A percentile compares a stretch with the other conserved stretches of the same genome.
Evolutionary conservation across 1,140 invertebrate species (phyloP).

Genomic region (Dendrolimus punctatus): DNA sequence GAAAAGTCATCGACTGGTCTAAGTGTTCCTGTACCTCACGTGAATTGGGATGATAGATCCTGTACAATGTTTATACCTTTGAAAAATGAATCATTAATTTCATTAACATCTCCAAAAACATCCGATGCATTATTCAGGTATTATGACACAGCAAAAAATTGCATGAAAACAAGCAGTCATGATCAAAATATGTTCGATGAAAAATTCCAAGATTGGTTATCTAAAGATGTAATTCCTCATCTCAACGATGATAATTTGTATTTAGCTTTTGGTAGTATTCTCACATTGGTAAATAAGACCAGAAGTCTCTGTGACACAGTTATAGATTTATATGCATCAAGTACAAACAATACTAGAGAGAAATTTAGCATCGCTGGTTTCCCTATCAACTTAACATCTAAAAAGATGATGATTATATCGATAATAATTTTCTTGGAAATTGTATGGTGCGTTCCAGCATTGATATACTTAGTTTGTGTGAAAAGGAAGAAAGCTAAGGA

Average conservation of each 20-base stretch:
- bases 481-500: constrained; percentile 18
- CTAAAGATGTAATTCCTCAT: constrained; percentile 37
- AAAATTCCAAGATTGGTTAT: constrained; percentile 46
- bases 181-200: constrained; percentile 28
- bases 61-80: constrained; percentile 48
- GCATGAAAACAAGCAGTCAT: constrained; percentile 20
- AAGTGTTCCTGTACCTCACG: constrained; percentile 32
- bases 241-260: constrained; percentile 47
- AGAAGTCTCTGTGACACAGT: constrained; percentile 15
- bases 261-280: constrained; percentile 35
- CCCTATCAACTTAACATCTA: constrained; percentile 24
- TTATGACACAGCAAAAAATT: constrained; percentile 40
- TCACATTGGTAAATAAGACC: constrained; percentile 38
- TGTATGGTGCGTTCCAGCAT: constrained; percentile 45
- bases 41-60: constrained; percentile 36
- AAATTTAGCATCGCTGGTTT: constrained; percentile 10
- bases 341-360: constrained; percentile 8
- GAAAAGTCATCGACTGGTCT: constrained; percentile 40
- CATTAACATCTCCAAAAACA: constrained; percentile 29
- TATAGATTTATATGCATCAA: constrained; percentile 12
- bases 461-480: constrained; percentile 29
- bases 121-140: constrained; percentile 34
- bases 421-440: constrained; percentile 47
- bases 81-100: constrained; percentile 32
- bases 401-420: constrained; percentile 34